Percentiles rank a stretch among this genome's conserved stretches.
Evolutionary conservation across 2,888 invertebrate species (phyloP).

Genomic region (Leptopterna dolabrata): DNA sequence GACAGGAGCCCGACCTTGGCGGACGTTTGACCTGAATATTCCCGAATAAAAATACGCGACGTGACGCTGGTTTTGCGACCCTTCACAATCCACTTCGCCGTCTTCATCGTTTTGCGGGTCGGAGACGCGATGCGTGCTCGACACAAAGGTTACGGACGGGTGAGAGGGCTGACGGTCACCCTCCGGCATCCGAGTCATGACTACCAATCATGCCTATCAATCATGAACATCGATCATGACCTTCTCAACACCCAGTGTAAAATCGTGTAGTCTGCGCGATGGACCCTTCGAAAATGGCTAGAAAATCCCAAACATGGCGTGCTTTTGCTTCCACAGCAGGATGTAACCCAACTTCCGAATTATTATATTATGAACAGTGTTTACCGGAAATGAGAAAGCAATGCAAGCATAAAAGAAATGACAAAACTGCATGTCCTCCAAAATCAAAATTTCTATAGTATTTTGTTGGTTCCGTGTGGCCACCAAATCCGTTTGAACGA

Average conservation of each 20-base stretch:
- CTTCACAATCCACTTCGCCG: neutral
- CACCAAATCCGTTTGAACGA: no score
- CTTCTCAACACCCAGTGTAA: neutral
- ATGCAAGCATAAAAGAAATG: no score
- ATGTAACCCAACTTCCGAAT: no score
- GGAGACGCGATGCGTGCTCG: constrained; percentile 19
- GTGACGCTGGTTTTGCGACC: neutral
- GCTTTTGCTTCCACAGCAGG: no score
- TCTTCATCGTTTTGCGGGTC: neutral
- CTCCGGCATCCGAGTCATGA: neutral
- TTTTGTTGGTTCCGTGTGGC: no score
- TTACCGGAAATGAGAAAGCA: no score
- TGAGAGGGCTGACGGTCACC: constrained; percentile 12
- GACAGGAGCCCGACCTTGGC: neutral
- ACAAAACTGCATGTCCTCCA: no score
- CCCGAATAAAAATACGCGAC: neutral
- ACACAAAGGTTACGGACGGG: constrained; percentile 20
- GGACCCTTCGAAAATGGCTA: neutral
- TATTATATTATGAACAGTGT: no score
- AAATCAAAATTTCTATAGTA: no score
- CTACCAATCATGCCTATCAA: constrained; percentile 5
- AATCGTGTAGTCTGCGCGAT: neutral
- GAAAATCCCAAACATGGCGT: no score
- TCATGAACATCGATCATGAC: constrained; percentile 5
- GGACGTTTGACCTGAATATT: constrained; percentile 12